phyloP scores from a whole-genome alignment of 2,113 vertebrate species.

The Salvelinus fontinalis region DNA sequence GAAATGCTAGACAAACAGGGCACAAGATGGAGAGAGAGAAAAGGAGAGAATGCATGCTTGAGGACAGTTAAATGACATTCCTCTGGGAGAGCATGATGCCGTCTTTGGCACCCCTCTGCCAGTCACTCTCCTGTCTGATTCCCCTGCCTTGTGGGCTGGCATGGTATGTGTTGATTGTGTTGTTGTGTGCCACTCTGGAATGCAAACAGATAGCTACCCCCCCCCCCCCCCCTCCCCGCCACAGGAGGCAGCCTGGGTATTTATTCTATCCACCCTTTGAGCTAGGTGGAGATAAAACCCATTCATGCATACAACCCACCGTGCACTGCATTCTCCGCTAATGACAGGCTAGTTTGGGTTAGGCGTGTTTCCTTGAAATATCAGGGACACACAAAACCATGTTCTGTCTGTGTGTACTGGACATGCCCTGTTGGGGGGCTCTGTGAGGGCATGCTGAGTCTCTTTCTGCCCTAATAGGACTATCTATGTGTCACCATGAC shows the following conservation, averaged over 20 bases:
- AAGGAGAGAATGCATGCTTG: background rate
- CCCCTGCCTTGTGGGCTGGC: background rate
- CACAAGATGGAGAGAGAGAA: background rate
- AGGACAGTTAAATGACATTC: conserved; percentile 25
- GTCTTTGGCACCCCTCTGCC: conserved; percentile 8
- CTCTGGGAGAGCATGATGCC: conserved; percentile 22
- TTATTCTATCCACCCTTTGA: conserved; percentile 38
- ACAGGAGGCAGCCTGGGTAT: conserved; percentile 15
- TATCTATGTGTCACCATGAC: background rate
- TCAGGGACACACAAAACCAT: background rate
- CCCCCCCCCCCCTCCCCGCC: conserved; percentile 10
- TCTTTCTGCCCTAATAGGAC: background rate
- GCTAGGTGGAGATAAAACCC: background rate
- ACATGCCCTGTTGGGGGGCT: background rate
- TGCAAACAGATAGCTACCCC: conserved; percentile 51
- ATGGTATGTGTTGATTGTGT: conserved; percentile 38
- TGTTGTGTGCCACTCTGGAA: conserved; percentile 49
- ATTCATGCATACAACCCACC: conserved; percentile 13
- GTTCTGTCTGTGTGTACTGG: background rate
- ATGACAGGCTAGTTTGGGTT: conserved; percentile 16
- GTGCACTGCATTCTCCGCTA: conserved; percentile 15
- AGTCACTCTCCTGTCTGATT: conserved; percentile 5
- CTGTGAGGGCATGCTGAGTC: background rate
- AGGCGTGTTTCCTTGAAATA: background rate
- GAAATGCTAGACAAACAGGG: background rate